A percentile compares a stretch with the other conserved stretches of the same genome.
These are phyloP conservation scores for Drosophila meridionalis DNA, from an alignment of 2,888 invertebrate genomes.

Conservation along the genomic window DNA sequence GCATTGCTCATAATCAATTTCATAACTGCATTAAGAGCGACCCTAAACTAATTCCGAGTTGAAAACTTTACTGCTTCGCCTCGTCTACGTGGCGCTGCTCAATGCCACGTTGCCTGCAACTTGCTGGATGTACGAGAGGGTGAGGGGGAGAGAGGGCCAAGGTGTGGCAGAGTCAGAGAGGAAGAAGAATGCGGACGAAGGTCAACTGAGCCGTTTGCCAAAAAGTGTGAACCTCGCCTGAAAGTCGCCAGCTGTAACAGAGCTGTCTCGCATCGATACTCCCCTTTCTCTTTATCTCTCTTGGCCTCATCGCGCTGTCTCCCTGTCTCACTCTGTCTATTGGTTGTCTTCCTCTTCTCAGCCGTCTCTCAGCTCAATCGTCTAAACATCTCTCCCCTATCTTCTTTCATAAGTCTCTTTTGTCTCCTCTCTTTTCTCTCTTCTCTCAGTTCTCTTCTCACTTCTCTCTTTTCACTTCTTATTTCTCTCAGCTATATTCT, in stretches of 20 bases:
- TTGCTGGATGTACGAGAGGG: neutral
- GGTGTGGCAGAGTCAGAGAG: rapidly evolving
- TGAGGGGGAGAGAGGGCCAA: neutral
- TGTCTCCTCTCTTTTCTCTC: too few relatives aligned
- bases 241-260: constrained; percentile 30
- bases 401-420: too few relatives aligned
- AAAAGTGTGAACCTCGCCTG: constrained; percentile 35
- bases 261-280: too few relatives aligned
- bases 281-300: neutral
- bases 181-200: constrained; percentile 8
- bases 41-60: constrained; percentile 61
- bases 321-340: neutral
- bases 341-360: neutral
- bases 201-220: constrained; percentile 52
- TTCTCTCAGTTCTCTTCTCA: too few relatives aligned
- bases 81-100: constrained; percentile 43
- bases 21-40: constrained; percentile 11
- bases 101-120: constrained; percentile 30
- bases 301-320: too few relatives aligned
- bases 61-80: constrained; percentile 23
- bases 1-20: constrained; percentile 40
- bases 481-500: neutral
- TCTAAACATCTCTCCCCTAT: neutral
- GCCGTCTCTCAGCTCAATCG: too few relatives aligned
- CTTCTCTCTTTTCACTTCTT: too few relatives aligned